Base-by-base conservation (phyloP, 2,113 vertebrate genomes). In the Halichoerus grypus region DNA sequence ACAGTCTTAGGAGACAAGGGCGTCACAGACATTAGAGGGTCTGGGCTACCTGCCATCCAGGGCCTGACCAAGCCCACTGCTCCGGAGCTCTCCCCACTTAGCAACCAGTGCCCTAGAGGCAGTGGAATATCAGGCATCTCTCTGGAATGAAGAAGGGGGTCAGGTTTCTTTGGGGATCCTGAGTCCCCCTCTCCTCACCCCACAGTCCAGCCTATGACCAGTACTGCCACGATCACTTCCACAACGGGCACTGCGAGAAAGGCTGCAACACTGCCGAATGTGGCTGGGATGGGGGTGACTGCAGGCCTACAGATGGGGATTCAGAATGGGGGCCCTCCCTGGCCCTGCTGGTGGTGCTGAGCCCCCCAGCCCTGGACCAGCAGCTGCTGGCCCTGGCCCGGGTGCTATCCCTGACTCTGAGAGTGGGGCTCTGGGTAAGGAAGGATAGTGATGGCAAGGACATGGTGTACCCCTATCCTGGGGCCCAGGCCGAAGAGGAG, bases 271-370 rank as follows among this genome's bases (percentile, higher is more conserved):
- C 61, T 0, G 99, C 98, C 10, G 97, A 98, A 94, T 99, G 99
- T n/a, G 99, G 99, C 53, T 99, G 99, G 99, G 99, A 99, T 3
- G 99, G 99, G 36, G 99, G 99, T 4, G 99, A 99, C 98, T 99
- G 99, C 97, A 98, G 98, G 61, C 88, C 80, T 0, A 91, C 96
- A 24, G 93, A 87, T 2, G 97, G 98, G 53, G 86, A 33, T 31
- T 53, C 97, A 0, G 98, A 97, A 83, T 98, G 99, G 69, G 97
- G 87, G 16, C 97, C 97, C 81, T 99, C 98, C 3, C 96, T 99
- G 88, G 96, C 99, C 46, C 95, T 99, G 14, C 91, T 98, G 94
- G 96, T 97, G 86, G 98, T 97, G 36, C 99, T 99, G 91, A 93
- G 98, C 0, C 97, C 97, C 59, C 88, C 97, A 13, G 98, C 98